These are phyloP conservation scores for Trimorus sp. DNA, from an alignment of 2,888 invertebrate genomes.

Conservation along the genomic window DNA sequence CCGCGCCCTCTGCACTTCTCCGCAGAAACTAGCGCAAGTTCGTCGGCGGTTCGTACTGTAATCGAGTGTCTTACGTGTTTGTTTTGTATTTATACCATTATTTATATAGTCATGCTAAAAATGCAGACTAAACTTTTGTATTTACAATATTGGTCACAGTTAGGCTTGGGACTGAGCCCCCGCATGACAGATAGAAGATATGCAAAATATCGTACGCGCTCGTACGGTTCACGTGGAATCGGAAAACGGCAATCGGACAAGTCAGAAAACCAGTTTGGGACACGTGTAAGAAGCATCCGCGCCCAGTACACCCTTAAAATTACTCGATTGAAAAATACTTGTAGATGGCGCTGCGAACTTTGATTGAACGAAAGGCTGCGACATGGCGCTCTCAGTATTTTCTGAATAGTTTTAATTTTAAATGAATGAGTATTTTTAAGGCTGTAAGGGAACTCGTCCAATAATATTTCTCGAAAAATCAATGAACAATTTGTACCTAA, in stretches of 20 bases:
- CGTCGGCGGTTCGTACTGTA: conserved; percentile 47
- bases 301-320: background rate
- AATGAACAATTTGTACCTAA: too few relatives aligned
- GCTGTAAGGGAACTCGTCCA: too few relatives aligned
- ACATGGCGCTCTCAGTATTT: too few relatives aligned
- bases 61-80: conserved; percentile 45
- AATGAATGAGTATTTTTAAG: too few relatives aligned
- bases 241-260: conserved; percentile 59
- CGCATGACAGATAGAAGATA: conserved; percentile 72
- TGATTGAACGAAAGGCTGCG: too few relatives aligned
- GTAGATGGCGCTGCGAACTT: too few relatives aligned
- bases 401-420: too few relatives aligned
- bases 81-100: conserved; percentile 71
- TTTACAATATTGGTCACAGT: conserved; percentile 78
- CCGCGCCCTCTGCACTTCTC: conserved; percentile 32
- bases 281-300: conserved; percentile 11
- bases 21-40: too few relatives aligned
- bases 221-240: conserved; percentile 63
- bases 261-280: conserved; percentile 21
- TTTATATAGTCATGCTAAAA: conserved; percentile 73
- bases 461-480: too few relatives aligned
- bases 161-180: conserved; percentile 67
- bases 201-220: conserved; percentile 72
- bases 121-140: conserved; percentile 73
- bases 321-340: background rate